Evolutionary conservation across 2,888 invertebrate genomes (phyloP), one percentile per base, ranked within the genome.

Genomic region (Amphipoea oculea): DNA sequence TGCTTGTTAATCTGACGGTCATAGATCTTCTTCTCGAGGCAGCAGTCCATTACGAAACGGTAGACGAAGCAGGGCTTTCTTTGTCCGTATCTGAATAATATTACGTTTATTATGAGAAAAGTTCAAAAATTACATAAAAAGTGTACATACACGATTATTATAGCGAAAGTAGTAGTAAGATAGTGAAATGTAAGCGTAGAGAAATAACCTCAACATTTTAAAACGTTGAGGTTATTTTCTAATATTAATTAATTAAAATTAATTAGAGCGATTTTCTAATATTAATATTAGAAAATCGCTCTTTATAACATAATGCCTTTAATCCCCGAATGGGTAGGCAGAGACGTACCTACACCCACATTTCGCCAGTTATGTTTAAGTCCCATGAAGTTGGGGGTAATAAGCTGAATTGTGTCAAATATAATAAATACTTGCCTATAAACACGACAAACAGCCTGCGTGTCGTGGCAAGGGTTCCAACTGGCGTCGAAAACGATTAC

Each of bases 401-500:
- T 63, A 62, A 67, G 20, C 20, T n/a, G 23, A 36, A 51, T 29
- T 54, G 54, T 17, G 17, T 14, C n/a, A 42, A 42, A 12, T 12
- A n/a, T 20, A 2, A 71, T 63, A 29, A 72, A 69, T 77, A 83
- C 82, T 86, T 87, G 94, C 97, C 98, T 97, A 94, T 99, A 99
- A 65, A 99, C 99, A 88, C 99, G 97, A 94, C 99, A 99, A 23
- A 99, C 99, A 54, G 99, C 99, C 97, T 99, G 99, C 0, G 99
- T 99, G 93, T 99, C 99, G 92, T 99, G 99, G 93, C 99, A 99
- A 1, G 99, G 99, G 97, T 99, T 99, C 99, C 99, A 99, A 63
- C 99, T 99, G 23, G 99, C 99, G 94, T 99, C 99, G 92, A 99
- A 98, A 72, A 99, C 99, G 66, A 99, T 98, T 9, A 99, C 99